A percentile compares a stretch with the other conserved stretches of the same genome.
phyloP scores from a whole-genome alignment of 2,888 invertebrate species.

The Napeogenes sylphis region DNA sequence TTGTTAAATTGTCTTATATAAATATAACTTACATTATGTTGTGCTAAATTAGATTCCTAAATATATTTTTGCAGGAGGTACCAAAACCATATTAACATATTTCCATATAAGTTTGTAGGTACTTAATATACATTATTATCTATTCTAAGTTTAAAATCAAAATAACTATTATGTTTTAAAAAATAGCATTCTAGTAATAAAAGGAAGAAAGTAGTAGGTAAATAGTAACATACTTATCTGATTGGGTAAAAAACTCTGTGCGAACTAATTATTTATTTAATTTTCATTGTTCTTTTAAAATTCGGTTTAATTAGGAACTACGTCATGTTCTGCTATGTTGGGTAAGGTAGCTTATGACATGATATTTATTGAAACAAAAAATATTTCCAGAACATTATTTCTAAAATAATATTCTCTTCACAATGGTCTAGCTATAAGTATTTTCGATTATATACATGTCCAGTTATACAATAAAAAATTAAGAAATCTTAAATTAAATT shows the following conservation, averaged over 20 bases:
- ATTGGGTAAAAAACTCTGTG: constrained; percentile 10
- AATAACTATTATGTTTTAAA: not conserved
- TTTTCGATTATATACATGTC: too few relatives aligned
- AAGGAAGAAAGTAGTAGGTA: too few relatives aligned
- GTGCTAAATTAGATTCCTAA: constrained; percentile 7
- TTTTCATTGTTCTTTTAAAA: constrained; percentile 5
- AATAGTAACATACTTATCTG: not conserved
- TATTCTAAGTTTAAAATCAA: too few relatives aligned
- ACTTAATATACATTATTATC: too few relatives aligned
- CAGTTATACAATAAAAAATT: too few relatives aligned
- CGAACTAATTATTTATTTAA: constrained; percentile 7
- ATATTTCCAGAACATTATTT: too few relatives aligned
- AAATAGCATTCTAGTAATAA: too few relatives aligned
- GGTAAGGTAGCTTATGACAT: not conserved
- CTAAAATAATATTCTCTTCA: too few relatives aligned
- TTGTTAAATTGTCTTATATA: constrained; percentile 10
- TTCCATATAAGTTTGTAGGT: too few relatives aligned
- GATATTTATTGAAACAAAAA: not conserved
- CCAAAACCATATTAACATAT: too few relatives aligned
- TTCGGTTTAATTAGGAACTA: constrained; percentile 11
- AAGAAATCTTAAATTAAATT: too few relatives aligned
- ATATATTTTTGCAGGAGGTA: constrained; percentile 4
- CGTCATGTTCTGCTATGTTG: not conserved
- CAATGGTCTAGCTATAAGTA: too few relatives aligned
- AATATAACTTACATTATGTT: constrained; percentile 1